These are phyloP conservation scores for Montipora sp. DNA, from an alignment of 64 coral and sea anemone genomes.

Conservation along the genomic window DNA sequence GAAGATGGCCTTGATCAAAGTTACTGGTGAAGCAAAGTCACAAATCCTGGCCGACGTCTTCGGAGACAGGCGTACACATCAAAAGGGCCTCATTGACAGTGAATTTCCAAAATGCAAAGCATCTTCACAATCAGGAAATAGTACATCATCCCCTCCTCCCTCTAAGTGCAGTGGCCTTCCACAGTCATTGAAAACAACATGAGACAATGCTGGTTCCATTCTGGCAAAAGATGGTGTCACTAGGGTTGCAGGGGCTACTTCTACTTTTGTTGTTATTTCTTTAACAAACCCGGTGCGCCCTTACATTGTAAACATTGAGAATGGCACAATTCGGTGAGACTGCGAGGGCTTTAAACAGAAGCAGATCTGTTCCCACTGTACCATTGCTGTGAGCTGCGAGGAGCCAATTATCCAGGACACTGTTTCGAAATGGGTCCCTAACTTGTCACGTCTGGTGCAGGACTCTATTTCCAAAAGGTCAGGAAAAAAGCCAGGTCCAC, in stretches of 20 bases:
- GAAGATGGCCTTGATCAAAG: constrained; percentile 10
- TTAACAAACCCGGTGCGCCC: constrained; percentile 48
- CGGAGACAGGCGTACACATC: neutral
- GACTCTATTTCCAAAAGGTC: constrained; percentile 42
- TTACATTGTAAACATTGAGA: constrained; percentile 42
- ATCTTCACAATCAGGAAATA: neutral
- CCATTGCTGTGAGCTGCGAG: constrained; percentile 23
- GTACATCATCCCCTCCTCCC: neutral
- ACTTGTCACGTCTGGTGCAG: constrained; percentile 44
- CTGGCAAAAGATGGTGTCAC: constrained; percentile 54
- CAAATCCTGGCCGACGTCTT: constrained; percentile 28
- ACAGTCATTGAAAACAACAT: neutral
- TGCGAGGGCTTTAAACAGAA: constrained; percentile 54
- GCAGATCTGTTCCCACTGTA: constrained; percentile 41
- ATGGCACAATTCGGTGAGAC: constrained; percentile 25
- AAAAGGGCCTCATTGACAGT: constrained; percentile 39
- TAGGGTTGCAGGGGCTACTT: constrained; percentile 44
- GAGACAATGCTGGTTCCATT: constrained; percentile 63
- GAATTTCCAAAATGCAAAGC: constrained; percentile 12
- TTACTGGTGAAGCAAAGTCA: neutral
- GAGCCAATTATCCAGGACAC: neutral
- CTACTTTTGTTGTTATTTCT: constrained; percentile 64
- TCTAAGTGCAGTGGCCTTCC: constrained; percentile 60
- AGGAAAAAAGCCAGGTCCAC: constrained; percentile 49
- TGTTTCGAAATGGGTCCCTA: constrained; percentile 9